Conservation (phyloP, 1,140 invertebrate genomes). For the Neelides sp. region DNA sequence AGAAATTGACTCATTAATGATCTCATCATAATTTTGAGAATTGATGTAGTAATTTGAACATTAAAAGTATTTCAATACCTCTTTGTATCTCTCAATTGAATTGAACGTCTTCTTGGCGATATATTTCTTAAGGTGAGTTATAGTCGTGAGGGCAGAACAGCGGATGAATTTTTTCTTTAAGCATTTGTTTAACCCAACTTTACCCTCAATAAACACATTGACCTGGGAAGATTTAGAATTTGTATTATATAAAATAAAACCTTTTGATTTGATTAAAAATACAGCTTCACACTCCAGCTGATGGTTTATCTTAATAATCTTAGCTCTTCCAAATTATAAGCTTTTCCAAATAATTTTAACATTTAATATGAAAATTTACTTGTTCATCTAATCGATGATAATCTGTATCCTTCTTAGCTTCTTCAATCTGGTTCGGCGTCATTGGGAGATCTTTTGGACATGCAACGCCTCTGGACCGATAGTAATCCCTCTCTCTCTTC, state of each 20-base stretch:
- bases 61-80: constrained; percentile 45
- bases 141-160: constrained; percentile 89
- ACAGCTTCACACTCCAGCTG: too few species aligned
- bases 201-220: constrained; percentile 77
- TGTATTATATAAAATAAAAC: too few species aligned
- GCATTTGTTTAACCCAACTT: constrained; percentile 66
- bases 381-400: constrained; percentile 92
- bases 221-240: too few species aligned
- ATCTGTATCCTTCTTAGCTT: constrained; percentile 61
- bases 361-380: constrained; percentile 38
- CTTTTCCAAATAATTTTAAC: constrained; percentile 76
- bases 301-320: too few species aligned
- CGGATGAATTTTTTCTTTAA: constrained; percentile 79
- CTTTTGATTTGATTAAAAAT: too few species aligned
- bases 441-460: constrained; percentile 71
- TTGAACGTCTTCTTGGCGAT: constrained; percentile 90
- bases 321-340: constrained; percentile 54
- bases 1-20: constrained; percentile 23
- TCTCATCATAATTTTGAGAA: constrained; percentile 4
- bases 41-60: not conserved
- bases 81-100: constrained; percentile 80
- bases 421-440: constrained; percentile 37
- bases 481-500: constrained; percentile 73
- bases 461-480: constrained; percentile 62
- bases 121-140: constrained; percentile 94